Conservation (phyloP, 2,113 vertebrate genomes). For the Miniopterus natalensis region DNA sequence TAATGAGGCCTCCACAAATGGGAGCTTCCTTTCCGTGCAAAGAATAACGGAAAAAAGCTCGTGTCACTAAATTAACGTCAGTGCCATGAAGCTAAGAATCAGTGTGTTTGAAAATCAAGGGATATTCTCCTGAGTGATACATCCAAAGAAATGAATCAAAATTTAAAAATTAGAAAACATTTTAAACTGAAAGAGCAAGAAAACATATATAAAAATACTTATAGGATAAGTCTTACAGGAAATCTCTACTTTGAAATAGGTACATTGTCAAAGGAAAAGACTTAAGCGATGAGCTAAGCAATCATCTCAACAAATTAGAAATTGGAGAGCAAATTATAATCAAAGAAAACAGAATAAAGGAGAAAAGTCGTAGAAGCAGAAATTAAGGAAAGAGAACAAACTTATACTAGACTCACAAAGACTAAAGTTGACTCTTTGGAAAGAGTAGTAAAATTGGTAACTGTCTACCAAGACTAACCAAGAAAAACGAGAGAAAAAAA, state of each 20-base stretch:
- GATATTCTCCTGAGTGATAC: neutral
- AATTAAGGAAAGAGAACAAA: neutral
- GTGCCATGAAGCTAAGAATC: conserved; percentile 11
- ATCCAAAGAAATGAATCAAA: neutral
- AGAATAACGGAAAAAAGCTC: neutral
- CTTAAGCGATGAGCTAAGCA: neutral
- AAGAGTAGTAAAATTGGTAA: neutral
- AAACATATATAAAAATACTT: neutral
- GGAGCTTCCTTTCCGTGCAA: neutral
- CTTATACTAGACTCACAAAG: neutral
- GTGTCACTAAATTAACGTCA: neutral
- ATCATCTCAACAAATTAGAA: neutral
- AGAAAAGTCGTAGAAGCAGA: neutral
- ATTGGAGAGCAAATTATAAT: neutral
- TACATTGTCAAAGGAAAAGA: neutral
- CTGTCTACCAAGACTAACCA: neutral
- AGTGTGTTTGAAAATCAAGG: neutral
- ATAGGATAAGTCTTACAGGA: neutral
- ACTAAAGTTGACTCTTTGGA: neutral
- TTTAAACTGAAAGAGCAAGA: neutral
- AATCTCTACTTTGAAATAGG: neutral
- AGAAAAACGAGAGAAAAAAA: conserved; percentile 4
- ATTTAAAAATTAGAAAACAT: neutral
- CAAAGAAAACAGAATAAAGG: neutral
- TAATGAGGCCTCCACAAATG: neutral